phyloP scores from a whole-genome alignment of 1,140 invertebrate species.

The Aleiodes sp. region DNA sequence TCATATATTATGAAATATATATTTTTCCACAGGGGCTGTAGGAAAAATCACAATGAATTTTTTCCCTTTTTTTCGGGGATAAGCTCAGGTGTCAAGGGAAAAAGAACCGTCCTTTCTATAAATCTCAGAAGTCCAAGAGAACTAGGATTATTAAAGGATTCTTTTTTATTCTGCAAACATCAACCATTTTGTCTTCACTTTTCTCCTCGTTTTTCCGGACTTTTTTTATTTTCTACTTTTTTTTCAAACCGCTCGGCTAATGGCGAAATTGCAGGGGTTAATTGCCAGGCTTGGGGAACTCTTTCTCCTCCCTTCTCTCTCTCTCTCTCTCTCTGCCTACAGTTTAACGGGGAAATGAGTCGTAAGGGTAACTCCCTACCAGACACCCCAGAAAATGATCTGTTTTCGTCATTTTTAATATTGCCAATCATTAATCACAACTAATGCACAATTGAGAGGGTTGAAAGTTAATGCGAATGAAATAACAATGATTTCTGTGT shows the following conservation, averaged over 20 bases:
- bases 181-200: conserved; percentile 9
- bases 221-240: conserved; percentile 22
- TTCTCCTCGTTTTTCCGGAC: background rate
- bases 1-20: too few relatives aligned
- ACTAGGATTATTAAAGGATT: conserved; percentile 15
- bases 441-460: too few relatives aligned
- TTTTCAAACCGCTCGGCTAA: conserved; percentile 37
- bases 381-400: background rate
- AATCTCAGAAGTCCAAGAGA: conserved; percentile 49
- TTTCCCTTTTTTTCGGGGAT: too few relatives aligned
- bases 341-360: conserved; percentile 34
- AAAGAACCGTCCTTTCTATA: conserved; percentile 50
- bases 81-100: conserved; percentile 56
- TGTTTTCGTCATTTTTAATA: background rate
- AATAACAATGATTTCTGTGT: too few relatives aligned
- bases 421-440: background rate
- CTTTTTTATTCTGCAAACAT: background rate
- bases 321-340: too few relatives aligned
- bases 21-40: too few relatives aligned
- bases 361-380: conserved; percentile 17
- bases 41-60: too few relatives aligned
- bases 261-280: conserved; percentile 43
- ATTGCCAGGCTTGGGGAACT: conserved; percentile 38
- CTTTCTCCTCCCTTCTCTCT: too few relatives aligned
- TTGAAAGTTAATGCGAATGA: background rate